Conservation (phyloP, 2,888 invertebrate genomes). For the Clitarchus hookeri region DNA sequence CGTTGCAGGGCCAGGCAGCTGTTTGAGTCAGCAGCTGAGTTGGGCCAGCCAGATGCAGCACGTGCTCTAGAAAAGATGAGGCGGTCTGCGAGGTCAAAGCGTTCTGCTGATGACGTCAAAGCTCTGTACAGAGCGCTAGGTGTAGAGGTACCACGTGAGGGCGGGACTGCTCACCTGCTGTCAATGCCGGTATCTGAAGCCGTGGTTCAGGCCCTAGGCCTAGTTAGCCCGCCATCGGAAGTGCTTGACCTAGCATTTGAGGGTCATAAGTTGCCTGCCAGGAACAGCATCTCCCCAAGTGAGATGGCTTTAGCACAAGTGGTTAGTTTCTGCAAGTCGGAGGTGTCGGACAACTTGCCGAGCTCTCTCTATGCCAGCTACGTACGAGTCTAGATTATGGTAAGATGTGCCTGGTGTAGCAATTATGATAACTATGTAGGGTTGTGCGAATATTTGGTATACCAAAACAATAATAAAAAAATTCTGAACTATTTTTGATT, state of each 20-base stretch:
- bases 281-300: not conserved
- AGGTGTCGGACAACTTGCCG: not conserved
- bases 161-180: not conserved
- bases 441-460: no score
- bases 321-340: not conserved
- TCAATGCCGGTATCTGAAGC: not conserved
- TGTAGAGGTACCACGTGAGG: not conserved
- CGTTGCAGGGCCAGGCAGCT: slow-evolving; percentile 59
- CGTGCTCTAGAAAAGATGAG: slow-evolving; percentile 54
- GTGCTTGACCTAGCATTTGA: not conserved
- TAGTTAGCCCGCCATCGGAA: not conserved
- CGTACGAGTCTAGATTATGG: not conserved
- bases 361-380: not conserved
- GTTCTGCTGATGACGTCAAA: slow-evolving; percentile 53
- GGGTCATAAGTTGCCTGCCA: no score
- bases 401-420: not conserved
- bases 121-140: not conserved
- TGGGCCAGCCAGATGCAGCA: slow-evolving; percentile 63
- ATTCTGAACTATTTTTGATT: no score
- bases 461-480: no score
- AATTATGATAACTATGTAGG: no score
- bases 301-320: not conserved
- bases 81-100: not conserved
- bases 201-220: not conserved
- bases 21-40: slow-evolving; percentile 61